Conservation (phyloP, 2,797 vertebrate genomes). For the Hybognathus amarus region DNA sequence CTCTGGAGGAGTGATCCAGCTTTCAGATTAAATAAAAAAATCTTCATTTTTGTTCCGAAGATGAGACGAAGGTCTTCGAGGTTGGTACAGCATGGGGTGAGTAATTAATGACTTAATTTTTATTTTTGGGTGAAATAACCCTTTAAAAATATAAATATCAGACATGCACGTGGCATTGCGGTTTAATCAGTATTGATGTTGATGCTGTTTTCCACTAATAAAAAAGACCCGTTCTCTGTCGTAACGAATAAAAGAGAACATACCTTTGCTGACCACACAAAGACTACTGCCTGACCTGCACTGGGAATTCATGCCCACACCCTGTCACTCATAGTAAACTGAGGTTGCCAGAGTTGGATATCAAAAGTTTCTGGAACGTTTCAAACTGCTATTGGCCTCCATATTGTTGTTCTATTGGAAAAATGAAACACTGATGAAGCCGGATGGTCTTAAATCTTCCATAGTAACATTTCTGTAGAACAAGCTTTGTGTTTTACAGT, state of each 20-base stretch:
- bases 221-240: conserved; percentile 72
- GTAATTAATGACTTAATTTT: too few species aligned
- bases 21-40: too few species aligned
- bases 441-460: conserved; percentile 32
- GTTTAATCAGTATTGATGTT: conserved; percentile 69
- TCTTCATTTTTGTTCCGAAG: too few species aligned
- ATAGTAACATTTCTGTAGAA: conserved; percentile 37
- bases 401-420: conserved; percentile 46
- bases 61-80: too few species aligned
- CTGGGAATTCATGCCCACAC: conserved; percentile 67
- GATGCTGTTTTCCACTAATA: conserved; percentile 65
- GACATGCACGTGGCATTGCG: conserved; percentile 1
- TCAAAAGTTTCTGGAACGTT: conserved; percentile 51
- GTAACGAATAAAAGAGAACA: conserved; percentile 68
- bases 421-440: conserved; percentile 33
- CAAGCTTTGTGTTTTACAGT: conserved; percentile 68
- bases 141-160: conserved; percentile 19
- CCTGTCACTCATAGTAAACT: conserved; percentile 62
- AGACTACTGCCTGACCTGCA: conserved; percentile 60
- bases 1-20: too few species aligned
- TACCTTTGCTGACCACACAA: conserved; percentile 70
- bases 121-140: too few species aligned
- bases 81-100: too few species aligned
- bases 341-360: conserved; percentile 45
- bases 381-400: conserved; percentile 41